A percentile compares a stretch with the other conserved stretches of the same genome.
Evolutionary conservation across 2,797 vertebrate genomes (phyloP).

Genomic region (Morelia viridis): DNA sequence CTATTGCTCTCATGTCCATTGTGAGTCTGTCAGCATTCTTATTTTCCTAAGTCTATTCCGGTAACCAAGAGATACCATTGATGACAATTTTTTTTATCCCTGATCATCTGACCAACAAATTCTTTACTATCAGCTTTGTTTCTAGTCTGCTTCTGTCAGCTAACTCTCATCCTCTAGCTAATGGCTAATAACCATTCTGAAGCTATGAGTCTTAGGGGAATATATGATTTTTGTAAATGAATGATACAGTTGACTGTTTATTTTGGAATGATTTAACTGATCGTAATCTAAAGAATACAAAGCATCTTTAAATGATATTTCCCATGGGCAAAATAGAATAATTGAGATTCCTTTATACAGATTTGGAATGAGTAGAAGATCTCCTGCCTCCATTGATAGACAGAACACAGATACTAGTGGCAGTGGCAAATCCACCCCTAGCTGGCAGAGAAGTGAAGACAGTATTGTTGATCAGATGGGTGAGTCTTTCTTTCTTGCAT

Average conservation of each 20-base stretch:
- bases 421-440: conserved; percentile 82
- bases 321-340: not conserved
- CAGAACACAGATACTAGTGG: conserved; percentile 80
- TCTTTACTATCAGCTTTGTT: not conserved
- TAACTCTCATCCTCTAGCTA: not conserved
- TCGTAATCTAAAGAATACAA: not conserved
- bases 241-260: conserved; percentile 19
- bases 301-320: conserved; percentile 25
- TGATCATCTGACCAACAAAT: not conserved
- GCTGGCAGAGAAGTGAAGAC: conserved; percentile 88
- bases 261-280: conserved; percentile 15
- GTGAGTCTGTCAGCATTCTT: not conserved
- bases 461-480: conserved; percentile 78
- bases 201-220: not conserved
- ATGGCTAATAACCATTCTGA: not conserved
- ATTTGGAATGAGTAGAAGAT: conserved; percentile 90
- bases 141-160: not conserved
- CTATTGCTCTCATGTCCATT: not conserved
- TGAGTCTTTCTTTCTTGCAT: conserved; percentile 55
- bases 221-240: conserved; percentile 8
- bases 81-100: not conserved
- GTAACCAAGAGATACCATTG: not conserved
- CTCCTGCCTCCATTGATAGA: conserved; percentile 84
- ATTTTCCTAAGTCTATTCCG: not conserved
- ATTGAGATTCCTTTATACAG: conserved; percentile 70